These are phyloP conservation scores for Drosophila orosa DNA, from an alignment of 1,140 invertebrate species.

Conservation along the genomic window DNA sequence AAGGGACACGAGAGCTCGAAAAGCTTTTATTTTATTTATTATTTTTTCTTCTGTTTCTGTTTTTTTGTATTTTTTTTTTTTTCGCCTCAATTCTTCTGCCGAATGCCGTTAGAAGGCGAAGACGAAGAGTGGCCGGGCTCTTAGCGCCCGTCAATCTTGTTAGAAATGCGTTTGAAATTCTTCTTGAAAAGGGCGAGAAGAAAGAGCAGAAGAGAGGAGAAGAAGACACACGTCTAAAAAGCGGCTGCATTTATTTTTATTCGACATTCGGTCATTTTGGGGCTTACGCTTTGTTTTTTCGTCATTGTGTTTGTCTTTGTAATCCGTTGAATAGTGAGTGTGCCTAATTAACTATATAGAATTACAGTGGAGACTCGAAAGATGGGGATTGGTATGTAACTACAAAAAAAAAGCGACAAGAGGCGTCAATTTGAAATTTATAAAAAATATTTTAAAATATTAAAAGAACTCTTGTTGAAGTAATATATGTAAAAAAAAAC, in stretches of 20 bases:
- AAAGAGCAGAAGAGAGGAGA: slow-evolving; percentile 8
- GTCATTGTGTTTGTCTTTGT: slow-evolving; percentile 32
- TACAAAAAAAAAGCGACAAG: too few species aligned
- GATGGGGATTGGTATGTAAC: background rate
- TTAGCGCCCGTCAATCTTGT: slow-evolving; percentile 52
- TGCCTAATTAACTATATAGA: slow-evolving; percentile 51
- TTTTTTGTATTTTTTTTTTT: background rate
- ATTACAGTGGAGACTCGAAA: slow-evolving; percentile 16
- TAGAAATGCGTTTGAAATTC: slow-evolving; percentile 59
- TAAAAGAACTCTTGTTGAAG: too few species aligned
- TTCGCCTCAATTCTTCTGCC: slow-evolving; percentile 30
- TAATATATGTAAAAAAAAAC: too few species aligned
- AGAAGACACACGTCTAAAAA: slow-evolving; percentile 10
- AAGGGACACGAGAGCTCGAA: slow-evolving; percentile 4
- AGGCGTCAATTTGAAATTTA: too few species aligned
- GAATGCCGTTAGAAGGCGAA: slow-evolving; percentile 24
- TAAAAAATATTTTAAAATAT: too few species aligned
- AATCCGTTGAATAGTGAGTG: slow-evolving; percentile 20
- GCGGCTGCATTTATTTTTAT: slow-evolving; percentile 64
- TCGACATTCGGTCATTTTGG: slow-evolving; percentile 57
- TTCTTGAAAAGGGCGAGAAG: slow-evolving; percentile 41
- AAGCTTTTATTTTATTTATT: slow-evolving; percentile 25
- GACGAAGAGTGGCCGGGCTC: background rate
- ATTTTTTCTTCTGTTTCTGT: slow-evolving; percentile 1
- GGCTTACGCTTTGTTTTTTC: slow-evolving; percentile 55